Evolutionary conservation across 2,888 invertebrate species (phyloP), one percentile per base, ranked within the genome.

Genomic region (Onthophagus sagittarius): DNA sequence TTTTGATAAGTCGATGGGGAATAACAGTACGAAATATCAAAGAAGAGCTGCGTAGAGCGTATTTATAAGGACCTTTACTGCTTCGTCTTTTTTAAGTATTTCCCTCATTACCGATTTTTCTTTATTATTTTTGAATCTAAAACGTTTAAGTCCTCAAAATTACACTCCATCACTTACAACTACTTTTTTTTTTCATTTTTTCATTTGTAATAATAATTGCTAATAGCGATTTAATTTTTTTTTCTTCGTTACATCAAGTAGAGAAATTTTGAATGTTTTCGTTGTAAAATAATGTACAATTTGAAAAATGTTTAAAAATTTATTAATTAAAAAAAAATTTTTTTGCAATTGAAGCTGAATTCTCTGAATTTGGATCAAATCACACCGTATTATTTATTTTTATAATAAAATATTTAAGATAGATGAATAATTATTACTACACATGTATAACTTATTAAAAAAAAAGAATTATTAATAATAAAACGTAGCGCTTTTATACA

Each of bases 1-100:
- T 81, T 82, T 83, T 84, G 85, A 85, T 84, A 84, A 82, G 80
- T 84, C 82, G 82, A 77, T 83, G 33, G 53, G 33, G 77, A 76
- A 75, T 77, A 77, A 79, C 73, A 62, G 79, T 74, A 78, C 81
- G 82, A 82, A 81, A 80, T 82, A 84, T 84, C 83, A 84, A 84
- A 84, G 79, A 80, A 83, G 79, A 81, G 80, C 77, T 73, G 77
- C 75, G 77, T 71, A 80, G 80, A 81, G 81, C 79, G 77, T 79
- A 81, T 79, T 81, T 80, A 80, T 78, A 78, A 80, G 77, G 78
- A 75, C 31, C 67, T 7, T 13, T 1, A 23, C 67, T 31, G 39
- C 1, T 73, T 76, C 32, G 72, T 39, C 3, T 23, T 23, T 23
- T 72, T 15, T 63, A 14, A 70, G 62, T 15, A 23, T 23, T 69